Percentiles rank a stretch among this genome's conserved stretches.
Evolutionary conservation across 2,113 vertebrate genomes (phyloP).

Genomic region (Myxocyprinus asiaticus): DNA sequence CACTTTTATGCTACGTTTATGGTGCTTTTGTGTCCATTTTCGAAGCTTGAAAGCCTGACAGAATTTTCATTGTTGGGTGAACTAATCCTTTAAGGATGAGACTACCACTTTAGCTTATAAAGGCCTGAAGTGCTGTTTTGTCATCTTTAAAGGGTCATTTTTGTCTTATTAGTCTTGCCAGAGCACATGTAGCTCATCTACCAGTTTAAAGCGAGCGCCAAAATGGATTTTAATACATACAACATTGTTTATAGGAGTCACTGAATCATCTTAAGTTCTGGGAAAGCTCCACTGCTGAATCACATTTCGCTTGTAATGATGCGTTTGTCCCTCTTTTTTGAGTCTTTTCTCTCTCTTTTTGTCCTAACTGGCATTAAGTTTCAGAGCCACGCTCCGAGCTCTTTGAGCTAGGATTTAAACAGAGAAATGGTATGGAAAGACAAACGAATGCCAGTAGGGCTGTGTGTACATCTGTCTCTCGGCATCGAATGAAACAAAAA

Average conservation of each 20-base stretch:
- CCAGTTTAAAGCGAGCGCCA: constrained; percentile 38
- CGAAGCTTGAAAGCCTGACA: neutral
- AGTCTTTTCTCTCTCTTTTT: neutral
- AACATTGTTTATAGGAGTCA: constrained; percentile 50
- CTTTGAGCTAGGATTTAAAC: constrained; percentile 17
- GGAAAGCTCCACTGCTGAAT: constrained; percentile 44
- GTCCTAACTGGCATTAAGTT: neutral
- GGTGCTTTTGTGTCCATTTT: neutral
- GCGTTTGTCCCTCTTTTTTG: constrained; percentile 3
- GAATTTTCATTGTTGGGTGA: neutral
- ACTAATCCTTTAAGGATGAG: constrained; percentile 8
- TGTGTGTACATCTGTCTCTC: neutral
- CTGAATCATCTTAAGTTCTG: constrained; percentile 42
- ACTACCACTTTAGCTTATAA: constrained; percentile 29
- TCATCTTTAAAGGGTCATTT: constrained; percentile 33
- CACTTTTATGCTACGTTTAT: too few relatives aligned
- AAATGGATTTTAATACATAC: constrained; percentile 40
- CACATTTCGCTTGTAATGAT: constrained; percentile 7
- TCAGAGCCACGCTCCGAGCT: neutral
- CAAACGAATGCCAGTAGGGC: neutral
- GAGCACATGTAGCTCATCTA: constrained; percentile 43
- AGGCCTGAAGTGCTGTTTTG: constrained; percentile 31
- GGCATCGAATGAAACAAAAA: neutral
- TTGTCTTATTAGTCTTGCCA: constrained; percentile 35
- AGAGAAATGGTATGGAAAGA: constrained; percentile 25